Base-by-base conservation (phyloP, 2,888 invertebrate genomes). In the Asteroscopus sphinx region DNA sequence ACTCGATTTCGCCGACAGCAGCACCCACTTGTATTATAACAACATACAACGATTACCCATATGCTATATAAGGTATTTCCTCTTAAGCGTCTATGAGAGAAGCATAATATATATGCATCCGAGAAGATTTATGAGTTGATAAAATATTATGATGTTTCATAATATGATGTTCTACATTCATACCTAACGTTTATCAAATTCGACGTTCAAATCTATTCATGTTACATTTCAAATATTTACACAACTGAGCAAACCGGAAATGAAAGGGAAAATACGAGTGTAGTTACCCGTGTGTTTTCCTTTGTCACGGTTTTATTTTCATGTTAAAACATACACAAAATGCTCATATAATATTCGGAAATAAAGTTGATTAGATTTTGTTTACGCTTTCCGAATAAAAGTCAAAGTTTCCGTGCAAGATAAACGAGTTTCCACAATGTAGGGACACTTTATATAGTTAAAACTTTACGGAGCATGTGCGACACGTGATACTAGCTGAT, bases 231-330 rank as follows among this genome's bases (percentile, higher is more conserved):
- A 58, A 67, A 70, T 53, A 65, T 70, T 70, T 49, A 71, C 54
- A 66, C 54, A 66, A 68, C 66, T 68, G 60, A 68, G 33, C 40
- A 65, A 71, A 54, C 47, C 60, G 72, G 60, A 68, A 71, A 65
- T 60, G 60, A 60, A 68, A 64, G 44, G 70, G 65, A 67, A 67
- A 68, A 71, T 49, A 52, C 47, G 25, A 45, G 49, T 44, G 44
- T 59, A 48, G 59, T 47, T 47, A 47, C 60, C 35, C 48, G 52
- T 47, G 52, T 45, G 40, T 37, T 44, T 48, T 40, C 28, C 71
- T 57, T 45, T 58, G 47, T 42, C 45, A 70, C 9, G 17, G 36
- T 37, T 46, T 58, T 52, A 65, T 58, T 64, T 58, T 53, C 32
- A 58, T 48, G 33, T 62, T 11, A n/a, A 32, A 37, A 21, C 39